phyloP scores from a whole-genome alignment of 2,888 invertebrate species.

The Ectropis crepuscularia region DNA sequence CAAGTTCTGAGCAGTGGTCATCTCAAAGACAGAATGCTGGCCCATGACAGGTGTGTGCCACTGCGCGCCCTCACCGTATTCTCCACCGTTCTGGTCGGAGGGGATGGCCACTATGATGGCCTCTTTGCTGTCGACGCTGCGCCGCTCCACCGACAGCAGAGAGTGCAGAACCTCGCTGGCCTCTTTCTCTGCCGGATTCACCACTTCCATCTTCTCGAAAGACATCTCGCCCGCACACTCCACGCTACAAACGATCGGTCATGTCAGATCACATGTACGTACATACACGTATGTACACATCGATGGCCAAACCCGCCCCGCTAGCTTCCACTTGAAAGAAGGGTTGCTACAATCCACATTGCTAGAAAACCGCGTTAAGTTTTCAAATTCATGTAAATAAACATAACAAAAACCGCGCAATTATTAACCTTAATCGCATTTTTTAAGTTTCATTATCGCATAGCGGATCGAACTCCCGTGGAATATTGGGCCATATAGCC shows the following conservation, averaged over 20 bases:
- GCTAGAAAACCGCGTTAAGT: constrained; percentile 82
- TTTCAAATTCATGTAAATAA: constrained; percentile 85
- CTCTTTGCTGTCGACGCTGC: constrained; percentile 85
- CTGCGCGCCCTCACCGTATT: constrained; percentile 84
- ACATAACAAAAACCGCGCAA: constrained; percentile 86
- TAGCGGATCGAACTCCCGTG: constrained; percentile 85
- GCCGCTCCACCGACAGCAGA: constrained; percentile 86
- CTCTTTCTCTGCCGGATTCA: constrained; percentile 88
- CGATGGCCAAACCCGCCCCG: constrained; percentile 72
- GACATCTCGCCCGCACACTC: constrained; percentile 72
- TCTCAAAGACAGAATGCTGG: constrained; percentile 81
- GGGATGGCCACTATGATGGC: constrained; percentile 81
- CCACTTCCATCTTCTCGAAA: constrained; percentile 86
- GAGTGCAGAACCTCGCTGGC: constrained; percentile 89
- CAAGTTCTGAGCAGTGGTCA: constrained; percentile 69
- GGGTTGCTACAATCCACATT: constrained; percentile 50
- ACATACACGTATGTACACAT: constrained; percentile 79
- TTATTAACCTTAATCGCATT: constrained; percentile 86
- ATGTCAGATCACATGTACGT: constrained; percentile 80
- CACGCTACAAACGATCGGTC: constrained; percentile 77
- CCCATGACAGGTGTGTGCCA: constrained; percentile 87
- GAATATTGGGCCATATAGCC: constrained; percentile 86
- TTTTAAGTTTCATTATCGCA: constrained; percentile 86
- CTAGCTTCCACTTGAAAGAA: constrained; percentile 55
- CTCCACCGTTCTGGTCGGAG: constrained; percentile 75